A percentile compares a stretch with the other conserved stretches of the same genome.
phyloP scores from a whole-genome alignment of 53 echinoderm and acorn worm genomes.

The Antedon mediterranea region DNA sequence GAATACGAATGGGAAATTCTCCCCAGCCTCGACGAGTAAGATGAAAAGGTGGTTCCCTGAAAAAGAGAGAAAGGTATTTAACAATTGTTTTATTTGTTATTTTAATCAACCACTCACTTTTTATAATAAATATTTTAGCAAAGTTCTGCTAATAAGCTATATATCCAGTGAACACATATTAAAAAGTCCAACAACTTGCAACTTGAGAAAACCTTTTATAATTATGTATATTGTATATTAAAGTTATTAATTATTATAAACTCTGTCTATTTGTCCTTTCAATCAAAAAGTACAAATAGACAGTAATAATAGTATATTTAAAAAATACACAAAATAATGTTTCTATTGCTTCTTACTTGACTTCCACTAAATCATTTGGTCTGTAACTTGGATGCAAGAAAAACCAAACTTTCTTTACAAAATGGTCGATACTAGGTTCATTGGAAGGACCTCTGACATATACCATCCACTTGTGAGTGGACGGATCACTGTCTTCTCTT shows the following conservation, averaged over 20 bases:
- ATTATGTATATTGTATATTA: no score
- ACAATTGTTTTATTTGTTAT: no score
- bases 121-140: no score
- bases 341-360: conserved; percentile 92
- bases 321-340: no score
- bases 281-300: no score
- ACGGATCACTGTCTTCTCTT: conserved; percentile 91
- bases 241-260: no score
- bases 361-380: conserved; percentile 93
- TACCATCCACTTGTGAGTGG: conserved; percentile 99
- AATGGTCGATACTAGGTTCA: conserved; percentile 85
- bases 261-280: no score
- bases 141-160: no score
- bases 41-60: conserved; percentile 88
- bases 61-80: background rate
- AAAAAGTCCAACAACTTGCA: no score
- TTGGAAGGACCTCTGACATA: conserved; percentile 88
- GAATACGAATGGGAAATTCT: conserved; percentile 78
- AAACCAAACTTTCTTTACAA: conserved; percentile 98
- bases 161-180: no score
- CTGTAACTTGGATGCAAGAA: conserved; percentile 97
- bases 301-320: no score
- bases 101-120: background rate
- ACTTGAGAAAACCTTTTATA: no score
- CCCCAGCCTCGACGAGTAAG: conserved; percentile 92